These are phyloP conservation scores for Synergus laeviventris DNA, from an alignment of 2,888 invertebrate species.

Conservation along the genomic window DNA sequence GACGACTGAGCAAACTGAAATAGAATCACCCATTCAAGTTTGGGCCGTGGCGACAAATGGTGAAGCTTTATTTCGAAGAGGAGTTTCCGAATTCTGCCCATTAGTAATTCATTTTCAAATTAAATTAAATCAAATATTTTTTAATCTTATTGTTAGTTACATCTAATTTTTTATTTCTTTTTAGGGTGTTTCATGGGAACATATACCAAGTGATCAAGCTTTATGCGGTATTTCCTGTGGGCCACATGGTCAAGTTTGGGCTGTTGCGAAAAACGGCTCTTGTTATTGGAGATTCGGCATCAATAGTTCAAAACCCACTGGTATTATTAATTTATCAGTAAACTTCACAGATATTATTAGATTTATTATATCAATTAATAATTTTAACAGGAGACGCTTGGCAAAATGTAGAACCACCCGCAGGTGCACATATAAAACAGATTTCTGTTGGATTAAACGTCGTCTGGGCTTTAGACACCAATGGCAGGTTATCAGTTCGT, in stretches of 20 bases:
- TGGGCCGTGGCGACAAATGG: conserved; percentile 94
- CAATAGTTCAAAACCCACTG: conserved; percentile 81
- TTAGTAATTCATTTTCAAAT: conserved; percentile 78
- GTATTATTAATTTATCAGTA: conserved; percentile 59
- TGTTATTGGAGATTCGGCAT: conserved; percentile 89
- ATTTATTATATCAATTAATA: no score
- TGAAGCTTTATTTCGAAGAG: conserved; percentile 89
- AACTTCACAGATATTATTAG: no score
- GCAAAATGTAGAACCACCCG: conserved; percentile 87
- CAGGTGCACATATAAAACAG: conserved; percentile 82
- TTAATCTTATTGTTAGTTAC: background rate
- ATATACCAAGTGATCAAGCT: conserved; percentile 88
- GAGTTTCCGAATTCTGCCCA: conserved; percentile 85
- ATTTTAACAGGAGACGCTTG: conserved; percentile 80
- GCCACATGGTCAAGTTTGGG: conserved; percentile 86
- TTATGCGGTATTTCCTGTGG: conserved; percentile 86
- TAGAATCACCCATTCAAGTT: conserved; percentile 79
- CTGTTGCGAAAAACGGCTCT: conserved; percentile 90
- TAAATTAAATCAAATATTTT: background rate
- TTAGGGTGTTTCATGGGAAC: conserved; percentile 87
- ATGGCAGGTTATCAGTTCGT: conserved; percentile 85
- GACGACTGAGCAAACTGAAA: conserved; percentile 75
- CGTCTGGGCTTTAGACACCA: conserved; percentile 89
- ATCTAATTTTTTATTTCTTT: conserved; percentile 45
- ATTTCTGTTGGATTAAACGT: conserved; percentile 85